Conservation (phyloP, 2,113 vertebrate species). For the Nyctereutes procyonoides region DNA sequence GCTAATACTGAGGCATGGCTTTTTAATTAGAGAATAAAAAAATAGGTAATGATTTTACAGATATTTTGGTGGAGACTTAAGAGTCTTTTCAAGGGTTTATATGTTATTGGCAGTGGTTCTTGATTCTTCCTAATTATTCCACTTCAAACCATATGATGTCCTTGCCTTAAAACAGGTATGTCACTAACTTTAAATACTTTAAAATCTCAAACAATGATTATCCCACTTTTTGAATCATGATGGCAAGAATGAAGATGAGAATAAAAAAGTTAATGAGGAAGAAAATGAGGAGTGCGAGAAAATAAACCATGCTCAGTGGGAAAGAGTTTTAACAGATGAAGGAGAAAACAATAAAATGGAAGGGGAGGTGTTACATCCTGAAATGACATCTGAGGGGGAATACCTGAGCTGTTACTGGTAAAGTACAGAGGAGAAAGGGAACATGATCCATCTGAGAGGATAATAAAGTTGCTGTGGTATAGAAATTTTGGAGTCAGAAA, state of each 20-base stretch:
- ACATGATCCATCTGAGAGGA: background rate
- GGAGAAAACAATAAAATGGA: background rate
- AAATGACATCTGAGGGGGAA: background rate
- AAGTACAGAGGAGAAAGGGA: background rate
- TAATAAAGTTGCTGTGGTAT: background rate
- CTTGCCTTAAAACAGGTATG: slow-evolving; percentile 56
- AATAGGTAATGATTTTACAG: slow-evolving; percentile 13
- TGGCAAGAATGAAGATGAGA: slow-evolving; percentile 19
- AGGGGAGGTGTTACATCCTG: background rate
- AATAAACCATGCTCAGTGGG: background rate
- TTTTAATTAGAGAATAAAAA: slow-evolving; percentile 61
- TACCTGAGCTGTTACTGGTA: background rate
- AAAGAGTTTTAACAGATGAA: background rate
- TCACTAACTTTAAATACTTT: slow-evolving; percentile 44
- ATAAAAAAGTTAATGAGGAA: slow-evolving; percentile 61
- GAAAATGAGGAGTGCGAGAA: background rate
- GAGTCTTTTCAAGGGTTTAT: slow-evolving; percentile 57
- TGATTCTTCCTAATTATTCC: slow-evolving; percentile 72
- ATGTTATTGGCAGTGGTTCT: slow-evolving; percentile 38
- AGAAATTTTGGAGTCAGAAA: background rate
- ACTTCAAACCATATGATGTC: slow-evolving; percentile 25
- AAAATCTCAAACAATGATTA: slow-evolving; percentile 66
- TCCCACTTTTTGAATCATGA: slow-evolving; percentile 56
- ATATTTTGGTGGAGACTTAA: slow-evolving; percentile 45
- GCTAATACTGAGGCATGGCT: background rate